Base-by-base conservation (phyloP, 2,888 invertebrate genomes). In the Cacoxenus indagator region DNA sequence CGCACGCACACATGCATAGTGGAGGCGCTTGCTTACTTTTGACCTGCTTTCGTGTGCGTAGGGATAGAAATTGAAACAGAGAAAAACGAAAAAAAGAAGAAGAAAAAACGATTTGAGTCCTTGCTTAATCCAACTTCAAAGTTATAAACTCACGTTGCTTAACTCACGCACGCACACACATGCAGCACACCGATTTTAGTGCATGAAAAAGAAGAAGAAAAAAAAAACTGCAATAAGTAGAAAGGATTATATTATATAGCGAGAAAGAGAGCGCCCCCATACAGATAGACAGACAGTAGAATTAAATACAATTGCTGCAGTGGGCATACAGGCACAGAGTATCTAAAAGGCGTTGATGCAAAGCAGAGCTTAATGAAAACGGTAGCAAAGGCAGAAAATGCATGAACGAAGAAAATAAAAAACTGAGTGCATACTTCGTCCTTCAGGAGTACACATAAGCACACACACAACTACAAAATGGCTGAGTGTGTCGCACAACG, bases 41-140 rank as follows among this genome's bases (percentile, higher is more conserved):
- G 80, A 81, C 84, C 80, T 77, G 83, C 82, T 83, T 81, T 82
- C 70, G 67, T 75, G 67, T 70, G 72, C 65, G 65, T 70, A 14
- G 8, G 37, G n/a, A 43, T n/a, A 17, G 22, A 51, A 51, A 51
- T 8, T 1, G 17, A 48, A 48, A 48, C 17, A n/a, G 8, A 17
- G 6, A 48, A 48, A 51, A 22, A n/a, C n/a, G 43, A 1, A 22
- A 51, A 22, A 0, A 51, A 51, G 11, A 51, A 22, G 19, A 11
- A 37, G 43, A 11, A 62, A 19, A 45, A 43, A 14, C 19, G 22
- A 62, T 43, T 43, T 26, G 45, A 45, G 48, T 68, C 65, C 73
- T 72, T 69, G 74, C 81, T 82, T 83, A 83, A 81, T 82, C 82
- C 81, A 83, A 81, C 81, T 83, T 81, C 76, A 78, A 83, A 81